Base-by-base conservation (phyloP, 2,888 invertebrate genomes). In the Geotrupes spiniger region DNA sequence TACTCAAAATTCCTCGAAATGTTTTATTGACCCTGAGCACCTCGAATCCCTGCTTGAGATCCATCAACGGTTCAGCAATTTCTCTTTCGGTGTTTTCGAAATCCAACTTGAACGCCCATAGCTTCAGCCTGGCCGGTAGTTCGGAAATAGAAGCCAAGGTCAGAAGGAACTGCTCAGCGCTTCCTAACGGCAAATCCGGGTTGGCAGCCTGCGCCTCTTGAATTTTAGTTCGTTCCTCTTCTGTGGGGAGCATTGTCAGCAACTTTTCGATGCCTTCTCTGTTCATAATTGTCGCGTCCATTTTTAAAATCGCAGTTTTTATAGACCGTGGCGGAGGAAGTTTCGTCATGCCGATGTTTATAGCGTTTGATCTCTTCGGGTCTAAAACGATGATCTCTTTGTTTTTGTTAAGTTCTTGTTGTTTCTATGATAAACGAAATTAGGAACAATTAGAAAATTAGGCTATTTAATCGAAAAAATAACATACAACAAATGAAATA, bases 271-370 rank as follows among this genome's bases (percentile, higher is more conserved):
- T 96, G 6, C 96, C 96, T 74, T 99, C 99, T 61, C 96, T 81
- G 61, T 96, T 99, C 75, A 99, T 92, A 37, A 99, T 94, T 1
- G 96, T 92, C 1, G 92, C 91, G 71, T 99, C 99, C 96, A 99
- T 99, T 76, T 99, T 99, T 72, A 99, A 78, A 54, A 96, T 94
- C 16, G 98, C 99, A n/a, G 96, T 91, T 71, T 98, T 98, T 56
- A 99, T 99, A 4, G 97, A 93, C 56, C 96, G 83, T 0, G 97
- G 93, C 1, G 97, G 97, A 1, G 99, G 99, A 56, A 99, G 77
- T 71, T 97, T 98, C 14, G 98, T 99, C 88, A 99, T 91, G 10
- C 97, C 97, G 63, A 99, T 99, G 72, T 99, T 99, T 61, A 99
- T 99, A 31, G 96, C 97, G 73, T 99, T 99, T 4, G 99, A 99